Base-by-base conservation (phyloP, 2,888 invertebrate species). In the Chouioia cunea region DNA sequence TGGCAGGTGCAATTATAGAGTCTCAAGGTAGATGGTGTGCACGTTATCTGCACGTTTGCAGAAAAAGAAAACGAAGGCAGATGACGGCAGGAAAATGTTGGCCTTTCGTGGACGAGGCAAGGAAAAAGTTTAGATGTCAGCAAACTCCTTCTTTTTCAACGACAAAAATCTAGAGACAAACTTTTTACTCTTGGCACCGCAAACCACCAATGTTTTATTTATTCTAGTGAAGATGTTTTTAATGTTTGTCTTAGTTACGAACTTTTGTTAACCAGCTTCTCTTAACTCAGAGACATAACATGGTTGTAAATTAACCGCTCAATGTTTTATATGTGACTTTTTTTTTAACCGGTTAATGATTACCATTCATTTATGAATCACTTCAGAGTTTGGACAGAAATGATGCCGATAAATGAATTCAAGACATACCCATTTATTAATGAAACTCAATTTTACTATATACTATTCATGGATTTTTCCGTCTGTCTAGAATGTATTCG, bases 71-170 rank as follows among this genome's bases (percentile, higher is more conserved):
- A 12, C 3, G 27, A 27, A 27, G 27, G 27, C 27, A 27, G 27
- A 27, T 27, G 27, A 27, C 27, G 4, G 46, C 23, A 59, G 47
- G 43, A 23, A 59, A 59, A 59, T 59, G 59, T 46, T 59, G 23
- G 23, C 59, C 47, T 23, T 1, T 44, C n/a, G 27, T 10, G 43
- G 20, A 15, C 18, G 43, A 50, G 22, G 22, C 27, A 43, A 43
- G 3, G 47, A 65, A 43, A 57, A 43, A 57, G 65, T 56, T 56
- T 56, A 44, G 52, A 65, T 56, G 64, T 56, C 64, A 64, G 64
- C 22, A 64, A 54, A 22, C 54, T 54, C 27, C 1, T 36, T 16
- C 48, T 60, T n/a, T 62, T 44, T 52, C 56, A 36, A 36, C 4
- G 4, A 36, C 18, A 22, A 56, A 65, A 65, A 53, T 65, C 64